These are phyloP conservation scores for Metridium senile DNA, from an alignment of 92 coral and sea anemone genomes.

Conservation along the genomic window DNA sequence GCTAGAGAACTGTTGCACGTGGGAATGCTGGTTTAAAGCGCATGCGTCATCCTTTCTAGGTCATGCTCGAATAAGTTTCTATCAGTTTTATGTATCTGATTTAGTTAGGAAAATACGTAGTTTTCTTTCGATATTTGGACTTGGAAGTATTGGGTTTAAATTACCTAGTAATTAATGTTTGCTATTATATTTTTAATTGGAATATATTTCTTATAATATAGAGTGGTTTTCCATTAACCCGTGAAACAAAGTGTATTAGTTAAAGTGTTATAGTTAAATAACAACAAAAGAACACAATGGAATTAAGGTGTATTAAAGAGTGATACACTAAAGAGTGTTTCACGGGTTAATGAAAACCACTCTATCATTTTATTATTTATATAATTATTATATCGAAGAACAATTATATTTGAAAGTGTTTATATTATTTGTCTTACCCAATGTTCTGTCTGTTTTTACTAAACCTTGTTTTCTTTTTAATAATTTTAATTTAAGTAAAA, in stretches of 20 bases:
- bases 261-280: no score
- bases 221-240: no score
- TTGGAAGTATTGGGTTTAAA: neutral
- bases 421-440: no score
- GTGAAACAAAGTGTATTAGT: no score
- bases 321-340: no score
- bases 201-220: neutral
- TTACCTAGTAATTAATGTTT: neutral
- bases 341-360: no score
- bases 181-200: neutral
- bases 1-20: slow-evolving; percentile 57
- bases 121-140: slow-evolving; percentile 14
- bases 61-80: slow-evolving; percentile 63
- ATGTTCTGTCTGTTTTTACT: no score
- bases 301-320: neutral
- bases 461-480: no score
- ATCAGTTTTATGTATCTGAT: slow-evolving; percentile 68
- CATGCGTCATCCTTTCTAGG: slow-evolving; percentile 61
- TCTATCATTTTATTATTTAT: neutral
- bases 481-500: no score
- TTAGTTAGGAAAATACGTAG: slow-evolving; percentile 38
- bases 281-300: neutral
- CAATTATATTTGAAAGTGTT: no score
- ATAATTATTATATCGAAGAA: neutral
- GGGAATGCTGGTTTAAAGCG: slow-evolving; percentile 80